Percentiles rank a stretch among this genome's conserved stretches.
phyloP scores from a whole-genome alignment of 2,888 invertebrate species.

The Trachelus troglodyta region DNA sequence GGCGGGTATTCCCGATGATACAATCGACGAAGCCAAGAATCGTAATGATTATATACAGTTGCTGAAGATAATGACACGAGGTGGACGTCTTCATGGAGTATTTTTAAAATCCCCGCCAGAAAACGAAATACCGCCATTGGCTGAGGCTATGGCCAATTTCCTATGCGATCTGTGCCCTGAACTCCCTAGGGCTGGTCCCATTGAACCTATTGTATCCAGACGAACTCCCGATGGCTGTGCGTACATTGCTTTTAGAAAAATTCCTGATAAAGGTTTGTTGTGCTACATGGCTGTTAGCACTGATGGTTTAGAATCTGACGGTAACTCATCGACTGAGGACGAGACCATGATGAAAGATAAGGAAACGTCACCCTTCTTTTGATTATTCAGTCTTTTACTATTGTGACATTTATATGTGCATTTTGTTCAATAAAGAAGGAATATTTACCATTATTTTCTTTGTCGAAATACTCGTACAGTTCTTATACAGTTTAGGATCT shows the following conservation, averaged over 20 bases:
- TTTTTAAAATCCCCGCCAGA: constrained; percentile 67
- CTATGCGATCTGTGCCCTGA: constrained; percentile 51
- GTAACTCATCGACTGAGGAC: background rate
- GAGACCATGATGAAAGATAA: background rate
- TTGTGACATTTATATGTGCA: background rate
- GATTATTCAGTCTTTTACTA: background rate
- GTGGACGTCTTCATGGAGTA: constrained; percentile 67
- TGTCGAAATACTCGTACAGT: background rate
- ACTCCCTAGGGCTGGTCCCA: constrained; percentile 68
- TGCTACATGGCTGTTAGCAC: constrained; percentile 72
- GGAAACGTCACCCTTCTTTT: background rate
- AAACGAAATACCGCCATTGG: constrained; percentile 62
- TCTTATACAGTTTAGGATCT: background rate
- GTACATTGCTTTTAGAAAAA: constrained; percentile 68
- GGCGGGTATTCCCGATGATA: constrained; percentile 64
- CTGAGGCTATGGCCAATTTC: constrained; percentile 67
- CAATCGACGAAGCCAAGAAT: constrained; percentile 64
- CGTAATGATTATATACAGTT: constrained; percentile 70
- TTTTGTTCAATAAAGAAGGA: background rate
- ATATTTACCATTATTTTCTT: background rate
- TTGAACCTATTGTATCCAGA: constrained; percentile 68
- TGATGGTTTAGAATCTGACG: constrained; percentile 26
- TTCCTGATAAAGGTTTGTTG: constrained; percentile 69
- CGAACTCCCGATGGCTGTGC: constrained; percentile 70
- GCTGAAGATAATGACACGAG: constrained; percentile 68